Evolutionary conservation across 1,140 invertebrate genomes (phyloP).

Genomic region (Zaprionus ornatus): DNA sequence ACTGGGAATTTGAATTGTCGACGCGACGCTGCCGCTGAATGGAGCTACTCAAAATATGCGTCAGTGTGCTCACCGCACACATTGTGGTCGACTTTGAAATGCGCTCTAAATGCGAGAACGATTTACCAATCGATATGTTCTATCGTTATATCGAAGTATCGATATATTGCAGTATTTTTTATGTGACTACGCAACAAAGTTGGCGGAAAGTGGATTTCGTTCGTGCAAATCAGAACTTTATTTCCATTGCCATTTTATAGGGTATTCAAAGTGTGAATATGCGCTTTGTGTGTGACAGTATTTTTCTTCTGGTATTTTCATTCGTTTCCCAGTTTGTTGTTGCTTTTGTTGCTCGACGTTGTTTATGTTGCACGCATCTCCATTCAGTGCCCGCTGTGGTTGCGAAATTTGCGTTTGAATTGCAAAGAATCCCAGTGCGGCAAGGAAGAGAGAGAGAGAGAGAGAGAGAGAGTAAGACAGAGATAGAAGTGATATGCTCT

Average conservation of each 20-base stretch:
- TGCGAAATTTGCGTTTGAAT: slow-evolving; percentile 48
- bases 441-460: background rate
- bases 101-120: background rate
- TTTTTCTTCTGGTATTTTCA: slow-evolving; percentile 4
- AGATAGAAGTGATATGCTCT: background rate
- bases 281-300: background rate
- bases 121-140: background rate
- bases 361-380: slow-evolving; percentile 38
- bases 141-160: background rate
- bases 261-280: background rate
- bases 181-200: background rate
- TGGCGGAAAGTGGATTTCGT: background rate
- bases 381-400: slow-evolving; percentile 30
- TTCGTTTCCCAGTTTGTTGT: background rate
- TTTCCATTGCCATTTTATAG: slow-evolving; percentile 6
- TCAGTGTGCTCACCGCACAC: background rate
- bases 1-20: slow-evolving; percentile 22
- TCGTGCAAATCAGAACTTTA: background rate
- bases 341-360: slow-evolving; percentile 9
- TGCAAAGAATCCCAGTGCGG: slow-evolving; percentile 48
- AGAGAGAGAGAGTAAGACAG: background rate
- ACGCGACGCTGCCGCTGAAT: background rate
- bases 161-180: background rate
- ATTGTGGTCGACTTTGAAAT: slow-evolving; percentile 18
- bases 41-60: slow-evolving; percentile 5